Percentiles rank a stretch among this genome's conserved stretches.
Conservation (phyloP, 2,113 vertebrate species). For the Leucoraja erinaceus region DNA sequence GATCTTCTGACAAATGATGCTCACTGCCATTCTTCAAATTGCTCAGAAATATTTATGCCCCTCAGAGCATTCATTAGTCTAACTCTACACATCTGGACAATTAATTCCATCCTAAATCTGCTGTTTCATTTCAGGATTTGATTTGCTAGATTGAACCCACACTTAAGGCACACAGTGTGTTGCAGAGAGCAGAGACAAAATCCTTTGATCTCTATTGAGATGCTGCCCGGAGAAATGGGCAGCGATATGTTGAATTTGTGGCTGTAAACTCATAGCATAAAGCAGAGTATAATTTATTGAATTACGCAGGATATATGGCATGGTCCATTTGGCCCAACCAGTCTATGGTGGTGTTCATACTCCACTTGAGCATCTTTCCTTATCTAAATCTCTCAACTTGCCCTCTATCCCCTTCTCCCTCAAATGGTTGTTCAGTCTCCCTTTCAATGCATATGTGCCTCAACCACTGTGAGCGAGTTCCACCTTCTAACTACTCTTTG, state of each 20-base stretch:
- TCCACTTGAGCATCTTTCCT: too few species aligned
- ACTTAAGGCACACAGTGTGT: background rate
- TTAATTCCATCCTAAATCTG: background rate
- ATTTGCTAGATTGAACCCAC: background rate
- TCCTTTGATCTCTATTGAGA: background rate
- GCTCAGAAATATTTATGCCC: background rate
- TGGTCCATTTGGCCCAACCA: too few species aligned
- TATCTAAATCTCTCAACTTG: too few species aligned
- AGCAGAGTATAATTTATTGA: background rate
- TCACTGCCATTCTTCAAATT: background rate
- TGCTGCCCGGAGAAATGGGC: background rate
- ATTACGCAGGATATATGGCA: too few species aligned
- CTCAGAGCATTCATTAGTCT: background rate
- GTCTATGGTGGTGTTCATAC: too few species aligned
- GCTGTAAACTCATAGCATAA: background rate
- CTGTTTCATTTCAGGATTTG: background rate
- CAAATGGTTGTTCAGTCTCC: too few species aligned
- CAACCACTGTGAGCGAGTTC: too few species aligned
- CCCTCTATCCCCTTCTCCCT: too few species aligned
- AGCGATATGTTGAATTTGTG: background rate
- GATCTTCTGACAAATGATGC: background rate
- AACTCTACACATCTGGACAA: background rate
- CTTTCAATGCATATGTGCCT: too few species aligned
- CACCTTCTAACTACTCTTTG: too few species aligned
- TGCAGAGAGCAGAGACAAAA: background rate